Base-by-base conservation (phyloP, 2,113 vertebrate genomes). In the Glaucidium brasilianum region DNA sequence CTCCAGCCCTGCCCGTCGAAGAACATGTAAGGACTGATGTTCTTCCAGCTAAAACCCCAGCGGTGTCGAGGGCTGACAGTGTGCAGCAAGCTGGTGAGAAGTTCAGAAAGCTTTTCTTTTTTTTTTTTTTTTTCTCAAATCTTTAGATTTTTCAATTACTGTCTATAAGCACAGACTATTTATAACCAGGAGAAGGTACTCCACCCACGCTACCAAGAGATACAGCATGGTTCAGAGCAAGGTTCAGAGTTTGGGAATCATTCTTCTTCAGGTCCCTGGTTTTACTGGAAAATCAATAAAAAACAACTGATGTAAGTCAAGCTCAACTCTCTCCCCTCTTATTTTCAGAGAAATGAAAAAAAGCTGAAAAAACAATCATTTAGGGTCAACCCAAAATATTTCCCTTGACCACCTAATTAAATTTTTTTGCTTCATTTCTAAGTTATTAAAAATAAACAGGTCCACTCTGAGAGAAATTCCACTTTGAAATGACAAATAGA, bases 231-330 rank as follows among this genome's bases (percentile, higher is more conserved):
- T 94, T 92, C 93, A 92, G 13, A 78, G n/a, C 60, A 81, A 93
- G 64, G 77, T 59, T 94, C 90, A 81, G 69, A 91, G 77, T 69
- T 60, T 37, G 22, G 19, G 56, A 89, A 90, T 39, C 19, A 29
- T n/a, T 80, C 73, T 74, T 83, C 62, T 62, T 79, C 78, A 78
- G 56, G 49, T 13, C 22, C 11, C 18, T 41, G 25, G 30, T 79
- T 96, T 94, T 85, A 88, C 49, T 69, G 32, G 19, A 87, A 93
- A 76, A 94, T 86, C 62, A 53, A 76, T 87, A 76, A 85, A 82
- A 78, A 91, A 3, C 27, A 78, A 34, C 18, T 75, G 37, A 63
- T 82, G 21, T 26, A 89, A 94, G 21, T 79, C 62, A 93, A 94
- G 19, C 29, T 53, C 23, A 68, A 79, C 12, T 37, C n/a, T 75